Conservation (phyloP, 2,797 vertebrate species). For the Eidolon dupreanum region DNA sequence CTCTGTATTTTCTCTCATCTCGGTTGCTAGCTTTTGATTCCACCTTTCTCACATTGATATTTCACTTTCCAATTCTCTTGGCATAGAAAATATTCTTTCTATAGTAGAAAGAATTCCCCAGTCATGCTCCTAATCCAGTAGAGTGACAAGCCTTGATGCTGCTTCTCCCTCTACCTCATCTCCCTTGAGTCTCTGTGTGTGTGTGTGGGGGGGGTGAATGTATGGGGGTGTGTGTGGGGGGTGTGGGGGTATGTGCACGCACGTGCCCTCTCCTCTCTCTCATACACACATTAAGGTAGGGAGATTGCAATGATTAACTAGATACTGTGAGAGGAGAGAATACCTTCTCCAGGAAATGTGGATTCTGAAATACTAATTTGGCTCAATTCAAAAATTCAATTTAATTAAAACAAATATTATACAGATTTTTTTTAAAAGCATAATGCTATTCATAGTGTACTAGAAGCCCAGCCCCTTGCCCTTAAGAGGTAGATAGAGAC, state of each 20-base stretch:
- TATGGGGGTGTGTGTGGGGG: neutral
- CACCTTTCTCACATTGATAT: neutral
- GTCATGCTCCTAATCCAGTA: neutral
- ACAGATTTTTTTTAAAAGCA: neutral
- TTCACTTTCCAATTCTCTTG: neutral
- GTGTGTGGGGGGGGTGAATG: neutral
- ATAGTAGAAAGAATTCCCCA: neutral
- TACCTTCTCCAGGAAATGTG: neutral
- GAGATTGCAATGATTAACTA: neutral
- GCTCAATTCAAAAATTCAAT: neutral
- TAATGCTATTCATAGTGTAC: accelerated
- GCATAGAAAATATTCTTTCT: neutral
- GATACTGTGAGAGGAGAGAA: neutral
- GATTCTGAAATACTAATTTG: neutral
- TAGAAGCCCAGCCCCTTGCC: neutral
- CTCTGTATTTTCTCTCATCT: neutral
- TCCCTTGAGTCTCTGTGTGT: neutral
- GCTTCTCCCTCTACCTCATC: neutral
- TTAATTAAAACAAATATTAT: neutral
- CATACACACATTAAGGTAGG: accelerated
- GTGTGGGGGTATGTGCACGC: neutral
- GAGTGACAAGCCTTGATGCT: neutral
- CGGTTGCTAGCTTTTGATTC: neutral
- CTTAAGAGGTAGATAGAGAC: neutral
- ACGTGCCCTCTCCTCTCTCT: no score